Percentiles rank a stretch among this genome's conserved stretches.
Conservation (phyloP, 2,888 invertebrate genomes). For the Aradus depressus region DNA sequence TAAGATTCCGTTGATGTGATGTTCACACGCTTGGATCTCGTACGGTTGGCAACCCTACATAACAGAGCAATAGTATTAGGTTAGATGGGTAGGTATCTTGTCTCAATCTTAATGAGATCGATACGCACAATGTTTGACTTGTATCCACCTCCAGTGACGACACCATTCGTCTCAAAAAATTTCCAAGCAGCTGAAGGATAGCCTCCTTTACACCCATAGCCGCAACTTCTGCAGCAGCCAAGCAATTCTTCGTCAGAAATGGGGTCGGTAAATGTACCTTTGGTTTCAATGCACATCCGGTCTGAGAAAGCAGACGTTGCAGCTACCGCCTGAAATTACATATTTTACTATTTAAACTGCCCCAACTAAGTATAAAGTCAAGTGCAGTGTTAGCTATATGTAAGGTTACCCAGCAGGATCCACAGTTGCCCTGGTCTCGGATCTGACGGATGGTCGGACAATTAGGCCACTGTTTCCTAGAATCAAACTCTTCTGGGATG, state of each 20-base stretch:
- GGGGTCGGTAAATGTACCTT: constrained; percentile 11
- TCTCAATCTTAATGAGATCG: background rate
- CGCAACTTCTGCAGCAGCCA: constrained; percentile 15
- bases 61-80: background rate
- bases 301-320: constrained; percentile 17
- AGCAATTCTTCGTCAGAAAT: constrained; percentile 18
- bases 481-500: constrained; percentile 67
- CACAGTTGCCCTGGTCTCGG: constrained; percentile 78
- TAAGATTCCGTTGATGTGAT: constrained; percentile 69
- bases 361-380: background rate
- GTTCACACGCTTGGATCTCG: constrained; percentile 72
- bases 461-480: constrained; percentile 66
- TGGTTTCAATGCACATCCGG: constrained; percentile 14
- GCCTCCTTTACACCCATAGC: constrained; percentile 13
- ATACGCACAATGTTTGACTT: constrained; percentile 9
- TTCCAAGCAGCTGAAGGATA: constrained; percentile 8
- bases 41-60: constrained; percentile 70
- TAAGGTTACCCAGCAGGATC: constrained; percentile 59
- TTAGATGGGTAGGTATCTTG: background rate
- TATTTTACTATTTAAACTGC: background rate
- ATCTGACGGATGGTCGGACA: constrained; percentile 74
- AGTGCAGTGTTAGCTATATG: too few species aligned
- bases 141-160: constrained; percentile 19
- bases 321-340: constrained; percentile 31
- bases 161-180: constrained; percentile 8